Evolutionary conservation across 1,140 invertebrate species (phyloP).

Genomic region (Cydia strobilella): DNA sequence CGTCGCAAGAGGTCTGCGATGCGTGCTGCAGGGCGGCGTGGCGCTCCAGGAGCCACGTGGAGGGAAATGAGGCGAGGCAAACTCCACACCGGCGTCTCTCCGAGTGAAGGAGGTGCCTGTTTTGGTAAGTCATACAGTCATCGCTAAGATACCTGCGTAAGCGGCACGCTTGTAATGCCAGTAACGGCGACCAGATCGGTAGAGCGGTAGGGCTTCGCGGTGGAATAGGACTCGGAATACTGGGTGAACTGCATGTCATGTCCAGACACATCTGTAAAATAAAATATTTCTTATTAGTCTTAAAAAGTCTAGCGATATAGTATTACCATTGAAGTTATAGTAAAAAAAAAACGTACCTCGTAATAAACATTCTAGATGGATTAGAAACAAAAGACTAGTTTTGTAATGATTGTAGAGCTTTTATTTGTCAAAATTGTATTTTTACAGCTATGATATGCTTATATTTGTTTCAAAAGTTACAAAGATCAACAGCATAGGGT

Average conservation of each 20-base stretch:
- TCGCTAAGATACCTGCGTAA: slow-evolving; percentile 78
- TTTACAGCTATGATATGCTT: slow-evolving; percentile 94
- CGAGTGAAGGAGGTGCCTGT: slow-evolving; percentile 68
- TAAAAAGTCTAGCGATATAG: not conserved
- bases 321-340: not conserved
- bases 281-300: not conserved
- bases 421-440: slow-evolving; percentile 86
- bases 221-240: slow-evolving; percentile 72
- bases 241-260: slow-evolving; percentile 64
- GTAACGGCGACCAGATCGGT: slow-evolving; percentile 77
- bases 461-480: slow-evolving; percentile 87
- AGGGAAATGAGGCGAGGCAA: slow-evolving; percentile 90
- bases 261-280: slow-evolving; percentile 73
- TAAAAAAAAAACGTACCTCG: slow-evolving; percentile 29
- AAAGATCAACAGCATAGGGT: slow-evolving; percentile 78
- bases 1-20: slow-evolving; percentile 82
- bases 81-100: slow-evolving; percentile 86
- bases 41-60: slow-evolving; percentile 89
- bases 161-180: slow-evolving; percentile 74
- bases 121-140: slow-evolving; percentile 71
- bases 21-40: slow-evolving; percentile 89
- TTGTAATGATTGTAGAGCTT: slow-evolving; percentile 82
- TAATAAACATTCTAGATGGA: not conserved
- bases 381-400: slow-evolving; percentile 60
- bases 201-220: slow-evolving; percentile 80